Evolutionary conservation across 2,888 invertebrate genomes (phyloP).

Genomic region (Scaeva pyrastri): DNA sequence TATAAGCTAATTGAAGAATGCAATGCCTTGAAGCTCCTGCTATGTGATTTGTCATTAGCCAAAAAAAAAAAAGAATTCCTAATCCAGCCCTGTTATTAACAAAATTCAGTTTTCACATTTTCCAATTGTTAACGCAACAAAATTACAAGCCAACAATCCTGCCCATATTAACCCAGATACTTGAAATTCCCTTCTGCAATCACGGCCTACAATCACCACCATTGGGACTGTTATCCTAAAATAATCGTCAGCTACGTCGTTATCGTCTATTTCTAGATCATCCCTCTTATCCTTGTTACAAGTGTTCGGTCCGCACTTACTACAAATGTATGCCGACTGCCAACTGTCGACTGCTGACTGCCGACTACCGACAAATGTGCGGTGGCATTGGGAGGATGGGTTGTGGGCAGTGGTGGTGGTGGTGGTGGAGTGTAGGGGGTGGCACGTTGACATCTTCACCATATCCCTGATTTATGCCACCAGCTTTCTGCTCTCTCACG

Average conservation of each 20-base stretch:
- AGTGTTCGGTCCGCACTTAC: conserved; percentile 42
- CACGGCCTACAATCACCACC: conserved; percentile 57
- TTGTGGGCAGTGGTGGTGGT: background rate
- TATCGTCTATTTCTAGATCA: conserved; percentile 57
- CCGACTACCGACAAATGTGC: conserved; percentile 13
- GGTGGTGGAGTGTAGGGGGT: background rate
- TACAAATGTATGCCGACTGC: conserved; percentile 10
- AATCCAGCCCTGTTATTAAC: conserved; percentile 22
- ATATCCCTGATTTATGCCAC: conserved; percentile 45
- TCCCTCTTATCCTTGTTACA: conserved; percentile 34
- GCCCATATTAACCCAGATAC: conserved; percentile 67
- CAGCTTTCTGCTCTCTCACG: background rate
- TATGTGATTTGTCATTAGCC: background rate
- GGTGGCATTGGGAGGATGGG: background rate
- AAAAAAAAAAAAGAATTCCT: background rate
- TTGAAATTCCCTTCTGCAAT: conserved; percentile 53
- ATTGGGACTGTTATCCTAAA: conserved; percentile 48
- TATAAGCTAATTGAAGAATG: too few species aligned
- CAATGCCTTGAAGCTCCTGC: too few species aligned
- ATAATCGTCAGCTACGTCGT: conserved; percentile 56
- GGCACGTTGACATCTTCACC: conserved; percentile 24
- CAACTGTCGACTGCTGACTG: too few species aligned
- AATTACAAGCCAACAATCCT: conserved; percentile 52
- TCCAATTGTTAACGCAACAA: conserved; percentile 47
- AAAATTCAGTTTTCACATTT: conserved; percentile 33